Conservation (phyloP, 2,113 vertebrate species). For the Lynx canadensis region DNA sequence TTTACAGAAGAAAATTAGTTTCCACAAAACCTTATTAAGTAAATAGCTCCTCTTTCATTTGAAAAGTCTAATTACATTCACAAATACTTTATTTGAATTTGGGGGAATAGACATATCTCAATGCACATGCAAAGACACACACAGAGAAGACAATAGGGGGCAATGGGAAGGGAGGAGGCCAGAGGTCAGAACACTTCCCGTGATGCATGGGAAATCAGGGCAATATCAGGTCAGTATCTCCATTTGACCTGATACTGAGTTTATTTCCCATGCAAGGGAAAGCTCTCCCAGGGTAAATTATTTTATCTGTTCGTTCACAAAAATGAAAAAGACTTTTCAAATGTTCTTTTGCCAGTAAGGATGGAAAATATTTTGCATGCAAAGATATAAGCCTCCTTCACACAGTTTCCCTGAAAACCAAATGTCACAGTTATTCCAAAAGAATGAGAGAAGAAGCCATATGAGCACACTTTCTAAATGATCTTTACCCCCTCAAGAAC, state of each 20-base stretch:
- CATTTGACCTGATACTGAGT: neutral
- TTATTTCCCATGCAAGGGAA: constrained; percentile 22
- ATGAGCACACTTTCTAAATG: neutral
- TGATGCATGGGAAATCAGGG: neutral
- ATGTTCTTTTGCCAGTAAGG: neutral
- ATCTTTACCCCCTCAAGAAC: neutral
- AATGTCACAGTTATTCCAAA: constrained; percentile 45
- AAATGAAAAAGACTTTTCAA: constrained; percentile 29
- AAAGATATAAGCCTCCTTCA: neutral
- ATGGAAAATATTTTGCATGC: constrained; percentile 24
- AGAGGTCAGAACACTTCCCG: neutral
- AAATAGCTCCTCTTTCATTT: neutral
- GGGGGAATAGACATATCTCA: neutral
- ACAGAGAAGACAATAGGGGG: neutral
- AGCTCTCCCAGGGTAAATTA: neutral
- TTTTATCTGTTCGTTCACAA: constrained; percentile 48
- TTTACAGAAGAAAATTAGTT: constrained; percentile 32
- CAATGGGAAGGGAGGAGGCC: neutral
- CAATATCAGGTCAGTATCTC: neutral
- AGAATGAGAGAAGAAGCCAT: neutral
- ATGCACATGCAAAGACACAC: neutral
- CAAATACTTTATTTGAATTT: constrained; percentile 29
- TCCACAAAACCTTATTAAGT: neutral
- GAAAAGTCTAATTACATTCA: neutral
- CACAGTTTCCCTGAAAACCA: neutral